Evolutionary conservation across 2,888 invertebrate species (phyloP).

Genomic region (Cetonia aurata): DNA sequence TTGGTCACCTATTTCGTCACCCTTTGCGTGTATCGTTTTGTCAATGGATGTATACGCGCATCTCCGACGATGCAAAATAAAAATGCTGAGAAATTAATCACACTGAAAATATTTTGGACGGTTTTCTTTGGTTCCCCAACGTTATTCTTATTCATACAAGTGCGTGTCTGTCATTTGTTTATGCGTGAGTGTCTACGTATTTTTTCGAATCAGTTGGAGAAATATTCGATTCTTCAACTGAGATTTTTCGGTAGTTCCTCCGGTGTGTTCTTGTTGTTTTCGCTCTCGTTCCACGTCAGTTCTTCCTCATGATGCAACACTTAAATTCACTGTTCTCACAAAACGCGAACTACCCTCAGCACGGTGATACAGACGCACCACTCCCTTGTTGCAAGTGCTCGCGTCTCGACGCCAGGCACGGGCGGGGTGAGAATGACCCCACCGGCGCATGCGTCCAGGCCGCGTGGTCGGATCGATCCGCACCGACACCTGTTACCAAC

Average conservation of each 20-base stretch:
- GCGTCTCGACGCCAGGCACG: constrained; percentile 61
- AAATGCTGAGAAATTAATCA: constrained; percentile 8
- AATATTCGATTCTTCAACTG: constrained; percentile 25
- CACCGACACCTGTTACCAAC: constrained; percentile 66
- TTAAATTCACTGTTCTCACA: constrained; percentile 37
- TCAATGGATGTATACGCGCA: constrained; percentile 20
- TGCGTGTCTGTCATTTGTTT: neutral
- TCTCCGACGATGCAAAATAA: constrained; percentile 7
- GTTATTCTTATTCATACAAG: constrained; percentile 23
- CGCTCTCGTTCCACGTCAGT: constrained; percentile 13
- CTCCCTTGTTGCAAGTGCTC: constrained; percentile 64
- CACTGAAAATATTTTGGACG: constrained; percentile 48
- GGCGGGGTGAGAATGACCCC: constrained; percentile 57
- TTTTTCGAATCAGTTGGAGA: constrained; percentile 13
- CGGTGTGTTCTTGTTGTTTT: constrained; percentile 1
- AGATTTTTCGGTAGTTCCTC: constrained; percentile 1
- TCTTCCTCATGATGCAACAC: constrained; percentile 22
- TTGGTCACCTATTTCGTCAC: constrained; percentile 8
- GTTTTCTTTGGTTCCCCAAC: constrained; percentile 44
- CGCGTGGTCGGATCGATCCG: constrained; percentile 62
- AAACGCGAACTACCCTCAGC: constrained; percentile 42
- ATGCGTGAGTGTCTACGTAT: constrained; percentile 4
- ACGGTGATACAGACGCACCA: constrained; percentile 58
- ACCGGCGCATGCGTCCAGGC: constrained; percentile 57
- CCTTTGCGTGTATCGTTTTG: neutral